Base-by-base conservation (phyloP, 1,140 invertebrate genomes). In the Heterodera schachtii region DNA sequence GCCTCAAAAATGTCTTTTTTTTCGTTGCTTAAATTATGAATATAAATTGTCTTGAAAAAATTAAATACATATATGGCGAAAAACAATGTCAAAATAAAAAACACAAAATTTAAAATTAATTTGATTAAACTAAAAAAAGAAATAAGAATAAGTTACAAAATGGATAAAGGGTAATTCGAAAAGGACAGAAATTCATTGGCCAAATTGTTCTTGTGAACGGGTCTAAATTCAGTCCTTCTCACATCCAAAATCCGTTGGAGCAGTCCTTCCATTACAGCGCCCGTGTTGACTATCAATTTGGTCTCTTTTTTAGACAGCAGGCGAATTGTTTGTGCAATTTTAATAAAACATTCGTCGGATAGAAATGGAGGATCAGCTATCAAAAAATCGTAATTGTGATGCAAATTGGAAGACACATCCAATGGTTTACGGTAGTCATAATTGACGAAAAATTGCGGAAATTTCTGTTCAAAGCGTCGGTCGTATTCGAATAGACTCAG, bases 281-380 rank as follows among this genome's bases (percentile, higher is more conserved):
- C 94, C 84, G 96, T 97, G 87, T 95, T 97, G 1, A 98, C 90
- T 49, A 98, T 92, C 70, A 97, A 93, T 89, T 96, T 95, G 21
- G 83, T 69, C 64, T 67, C 70, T 6, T 93, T 91, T 89, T 94
- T 95, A 0, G 93, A 90, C 69, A 98, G 88, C 84, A 93, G 93
- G 84, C 93, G 93, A 6, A 97, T 93, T 0, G 96, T 95, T 60
- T 90, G 80, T 0, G 94, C 92, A 44, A 93, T 94, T 91, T 97
- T 97, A 3, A 92, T 92, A 21, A 97, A 92, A 91, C 96, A 98
- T 91, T 98, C 96, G 84, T 95, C 94, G 0, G 95, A 94, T 7
- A 98, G 91, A 91, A 97, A 98, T 13, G 96, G 96, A 13, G 96
- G 96, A 92, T 98, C 96, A 0, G 94, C 95, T 77, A 98, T 92